These are phyloP conservation scores for Ianthella basta DNA, from an alignment of 37 sponge, comb jelly and placozoan species.

Conservation along the genomic window DNA sequence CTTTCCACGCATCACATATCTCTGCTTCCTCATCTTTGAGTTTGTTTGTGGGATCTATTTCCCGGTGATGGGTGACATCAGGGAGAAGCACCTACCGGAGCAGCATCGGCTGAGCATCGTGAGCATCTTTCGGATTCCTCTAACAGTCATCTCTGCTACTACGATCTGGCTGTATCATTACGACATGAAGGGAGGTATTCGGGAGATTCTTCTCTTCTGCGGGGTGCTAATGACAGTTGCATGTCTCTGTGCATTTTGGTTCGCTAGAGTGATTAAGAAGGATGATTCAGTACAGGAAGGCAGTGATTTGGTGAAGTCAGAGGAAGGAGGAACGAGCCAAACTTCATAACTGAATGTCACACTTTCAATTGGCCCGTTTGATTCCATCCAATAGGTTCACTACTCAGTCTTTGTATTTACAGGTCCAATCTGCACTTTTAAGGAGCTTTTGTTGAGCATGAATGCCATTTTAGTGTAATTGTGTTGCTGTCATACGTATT, in stretches of 20 bases:
- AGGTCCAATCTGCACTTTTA: too few relatives aligned
- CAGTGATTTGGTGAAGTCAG: too few relatives aligned
- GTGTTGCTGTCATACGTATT: too few relatives aligned
- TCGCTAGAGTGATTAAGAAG: conserved; percentile 11
- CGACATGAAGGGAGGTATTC: conserved; percentile 53
- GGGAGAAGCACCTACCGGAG: conserved; percentile 65
- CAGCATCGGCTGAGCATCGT: conserved; percentile 63
- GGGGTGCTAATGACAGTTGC: conserved; percentile 58
- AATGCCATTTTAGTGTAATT: too few relatives aligned
- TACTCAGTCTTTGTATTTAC: too few relatives aligned
- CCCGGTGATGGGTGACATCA: conserved; percentile 67
- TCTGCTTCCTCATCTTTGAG: conserved; percentile 70
- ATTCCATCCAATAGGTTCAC: too few relatives aligned
- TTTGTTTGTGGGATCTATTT: conserved; percentile 81
- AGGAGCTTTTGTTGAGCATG: too few relatives aligned
- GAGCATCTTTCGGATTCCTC: conserved; percentile 81
- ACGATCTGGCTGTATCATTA: conserved; percentile 63
- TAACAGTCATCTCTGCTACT: conserved; percentile 69
- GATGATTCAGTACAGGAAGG: neutral
- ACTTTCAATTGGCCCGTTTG: too few relatives aligned
- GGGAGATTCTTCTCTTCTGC: conserved; percentile 72
- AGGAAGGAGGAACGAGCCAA: too few relatives aligned
- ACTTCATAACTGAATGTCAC: too few relatives aligned
- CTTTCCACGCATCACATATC: conserved; percentile 55
- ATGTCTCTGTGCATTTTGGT: conserved; percentile 53